phyloP scores from a whole-genome alignment of 2,888 invertebrate genomes.

The Acrobasis repandana region DNA sequence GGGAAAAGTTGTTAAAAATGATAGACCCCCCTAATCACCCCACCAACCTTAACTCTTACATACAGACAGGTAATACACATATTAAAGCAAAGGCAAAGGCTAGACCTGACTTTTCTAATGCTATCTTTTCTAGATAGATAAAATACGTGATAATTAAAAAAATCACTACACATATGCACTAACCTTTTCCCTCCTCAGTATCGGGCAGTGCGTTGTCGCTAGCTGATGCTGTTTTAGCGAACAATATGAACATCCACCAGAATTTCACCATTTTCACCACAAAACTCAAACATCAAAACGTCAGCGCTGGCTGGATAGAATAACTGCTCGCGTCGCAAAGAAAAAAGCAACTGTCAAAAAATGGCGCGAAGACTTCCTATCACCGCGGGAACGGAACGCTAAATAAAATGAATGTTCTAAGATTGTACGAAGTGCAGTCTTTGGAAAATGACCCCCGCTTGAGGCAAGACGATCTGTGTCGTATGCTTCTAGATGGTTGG shows the following conservation, averaged over 20 bases:
- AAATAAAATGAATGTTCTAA: conserved; percentile 68
- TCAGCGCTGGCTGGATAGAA: conserved; percentile 39
- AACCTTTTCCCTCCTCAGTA: conserved; percentile 67
- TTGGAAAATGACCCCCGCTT: conserved; percentile 78
- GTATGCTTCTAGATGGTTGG: conserved; percentile 37
- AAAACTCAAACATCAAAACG: conserved; percentile 64
- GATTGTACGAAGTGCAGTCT: conserved; percentile 71
- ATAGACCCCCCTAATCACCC: no score
- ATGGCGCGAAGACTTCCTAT: conserved; percentile 60
- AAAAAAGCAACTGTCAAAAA: conserved; percentile 49
- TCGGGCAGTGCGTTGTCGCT: conserved; percentile 69
- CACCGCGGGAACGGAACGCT: conserved; percentile 62
- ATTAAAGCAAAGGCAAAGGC: no score
- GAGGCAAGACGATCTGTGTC: conserved; percentile 39
- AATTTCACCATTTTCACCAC: conserved; percentile 75
- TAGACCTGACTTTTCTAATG: no score
- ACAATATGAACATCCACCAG: conserved; percentile 79
- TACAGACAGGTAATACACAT: no score
- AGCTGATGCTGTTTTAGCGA: conserved; percentile 73
- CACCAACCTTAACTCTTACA: no score
- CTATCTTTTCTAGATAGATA: no score
- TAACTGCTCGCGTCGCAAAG: conserved; percentile 36
- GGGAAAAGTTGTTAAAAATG: no score
- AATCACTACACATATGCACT: conserved; percentile 23
- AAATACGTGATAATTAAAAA: not conserved